Percentiles rank a stretch among this genome's conserved stretches.
Evolutionary conservation across 2,113 vertebrate species (phyloP).

Genomic region (Mustela nigripes): DNA sequence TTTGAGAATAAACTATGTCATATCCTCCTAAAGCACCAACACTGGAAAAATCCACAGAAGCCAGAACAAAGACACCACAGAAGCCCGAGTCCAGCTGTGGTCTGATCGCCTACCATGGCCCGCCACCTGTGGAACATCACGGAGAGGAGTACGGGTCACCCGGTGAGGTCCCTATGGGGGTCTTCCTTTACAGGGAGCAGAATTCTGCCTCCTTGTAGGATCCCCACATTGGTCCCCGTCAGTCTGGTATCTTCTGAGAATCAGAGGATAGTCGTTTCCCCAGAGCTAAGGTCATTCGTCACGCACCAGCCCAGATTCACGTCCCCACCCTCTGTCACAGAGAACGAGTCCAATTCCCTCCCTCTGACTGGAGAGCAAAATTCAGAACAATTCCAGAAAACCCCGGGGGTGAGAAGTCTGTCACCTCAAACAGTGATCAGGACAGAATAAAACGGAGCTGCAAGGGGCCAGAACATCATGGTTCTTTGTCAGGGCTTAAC

Average conservation of each 20-base stretch:
- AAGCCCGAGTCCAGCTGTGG: rapidly evolving
- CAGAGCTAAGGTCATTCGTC: background rate
- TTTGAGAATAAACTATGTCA: background rate
- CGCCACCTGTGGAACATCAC: rapidly evolving
- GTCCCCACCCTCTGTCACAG: too few relatives aligned
- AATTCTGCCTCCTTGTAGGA: background rate
- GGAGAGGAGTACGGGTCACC: rapidly evolving
- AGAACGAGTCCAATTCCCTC: background rate
- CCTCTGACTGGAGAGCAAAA: background rate
- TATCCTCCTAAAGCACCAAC: background rate
- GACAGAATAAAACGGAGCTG: background rate
- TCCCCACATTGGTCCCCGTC: background rate
- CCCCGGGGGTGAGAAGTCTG: background rate
- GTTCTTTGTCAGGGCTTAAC: background rate
- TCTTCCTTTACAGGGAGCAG: background rate
- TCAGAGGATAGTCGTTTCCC: background rate
- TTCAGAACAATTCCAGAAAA: background rate
- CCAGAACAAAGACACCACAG: background rate
- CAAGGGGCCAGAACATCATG: background rate
- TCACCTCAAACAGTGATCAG: background rate
- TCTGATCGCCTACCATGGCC: rapidly evolving
- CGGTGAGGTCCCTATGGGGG: background rate
- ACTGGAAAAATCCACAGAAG: background rate
- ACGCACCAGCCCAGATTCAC: background rate
- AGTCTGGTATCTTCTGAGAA: background rate